These are phyloP conservation scores for Cephalotes varians DNA, from an alignment of 2,888 invertebrate genomes.

Conservation along the genomic window DNA sequence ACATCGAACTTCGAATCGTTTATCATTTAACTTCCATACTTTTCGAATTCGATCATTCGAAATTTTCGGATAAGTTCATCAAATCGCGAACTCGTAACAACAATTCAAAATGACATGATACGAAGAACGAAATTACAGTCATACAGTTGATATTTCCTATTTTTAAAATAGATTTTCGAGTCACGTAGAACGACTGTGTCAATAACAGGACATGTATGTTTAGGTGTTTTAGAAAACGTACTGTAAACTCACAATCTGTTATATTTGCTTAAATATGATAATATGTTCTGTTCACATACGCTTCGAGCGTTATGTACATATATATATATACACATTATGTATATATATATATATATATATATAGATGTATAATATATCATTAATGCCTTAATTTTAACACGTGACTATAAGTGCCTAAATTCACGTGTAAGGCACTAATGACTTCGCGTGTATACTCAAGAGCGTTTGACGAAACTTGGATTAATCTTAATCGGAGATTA, in stretches of 20 bases:
- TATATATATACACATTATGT: not conserved
- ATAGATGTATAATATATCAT: no score
- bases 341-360: no score
- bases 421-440: no score
- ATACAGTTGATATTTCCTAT: not conserved
- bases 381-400: no score
- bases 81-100: not conserved
- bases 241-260: not conserved
- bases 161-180: not conserved
- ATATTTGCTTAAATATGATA: not conserved
- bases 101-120: not conserved
- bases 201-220: not conserved
- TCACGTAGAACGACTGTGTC: not conserved
- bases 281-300: not conserved
- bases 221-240: not conserved
- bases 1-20: no score
- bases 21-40: not conserved
- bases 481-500: not conserved
- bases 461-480: not conserved
- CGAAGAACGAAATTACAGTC: not conserved
- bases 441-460: not conserved
- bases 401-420: no score
- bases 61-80: not conserved
- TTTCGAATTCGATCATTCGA: not conserved
- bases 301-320: not conserved